These are phyloP conservation scores for human DNA, from an alignment of 2,113 vertebrate genomes.

Conservation along the genomic window DNA sequence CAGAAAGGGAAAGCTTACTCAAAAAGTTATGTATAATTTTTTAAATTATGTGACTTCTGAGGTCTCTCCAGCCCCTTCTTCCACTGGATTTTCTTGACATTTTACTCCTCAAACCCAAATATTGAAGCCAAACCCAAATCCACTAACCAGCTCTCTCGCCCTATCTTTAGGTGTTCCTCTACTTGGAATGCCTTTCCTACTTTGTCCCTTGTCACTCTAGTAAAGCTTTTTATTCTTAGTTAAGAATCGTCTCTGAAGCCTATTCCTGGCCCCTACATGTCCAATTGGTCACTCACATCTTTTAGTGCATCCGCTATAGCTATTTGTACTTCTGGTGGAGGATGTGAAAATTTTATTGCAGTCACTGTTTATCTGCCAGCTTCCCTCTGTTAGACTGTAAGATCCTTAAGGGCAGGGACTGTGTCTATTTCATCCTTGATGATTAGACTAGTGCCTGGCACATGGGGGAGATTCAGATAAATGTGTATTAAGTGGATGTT, in stretches of 20 bases:
- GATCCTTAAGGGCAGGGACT: not conserved
- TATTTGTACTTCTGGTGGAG: not conserved
- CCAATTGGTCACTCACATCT: not conserved
- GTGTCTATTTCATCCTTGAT: not conserved
- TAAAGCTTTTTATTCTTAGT: not conserved
- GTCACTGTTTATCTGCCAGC: not conserved
- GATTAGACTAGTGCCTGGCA: not conserved
- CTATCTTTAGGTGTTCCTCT: not conserved
- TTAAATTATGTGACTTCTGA: not conserved
- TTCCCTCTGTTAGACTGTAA: not conserved
- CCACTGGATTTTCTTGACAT: not conserved
- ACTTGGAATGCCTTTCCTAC: not conserved
- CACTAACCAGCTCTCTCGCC: not conserved
- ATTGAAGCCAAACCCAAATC: not conserved
- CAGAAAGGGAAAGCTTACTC: not conserved
- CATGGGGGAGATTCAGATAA: not conserved
- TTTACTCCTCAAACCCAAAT: not conserved
- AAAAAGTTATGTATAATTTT: not conserved
- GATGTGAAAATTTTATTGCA: not conserved
- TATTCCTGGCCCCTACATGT: not conserved
- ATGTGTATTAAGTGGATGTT: not conserved
- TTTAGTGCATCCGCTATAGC: not conserved
- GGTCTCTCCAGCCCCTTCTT: not conserved
- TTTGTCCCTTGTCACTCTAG: not conserved
- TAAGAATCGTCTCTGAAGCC: not conserved